A percentile compares a stretch with the other conserved stretches of the same genome.
Conservation (phyloP, 1,140 invertebrate genomes). For the Diuraphis noxia region DNA sequence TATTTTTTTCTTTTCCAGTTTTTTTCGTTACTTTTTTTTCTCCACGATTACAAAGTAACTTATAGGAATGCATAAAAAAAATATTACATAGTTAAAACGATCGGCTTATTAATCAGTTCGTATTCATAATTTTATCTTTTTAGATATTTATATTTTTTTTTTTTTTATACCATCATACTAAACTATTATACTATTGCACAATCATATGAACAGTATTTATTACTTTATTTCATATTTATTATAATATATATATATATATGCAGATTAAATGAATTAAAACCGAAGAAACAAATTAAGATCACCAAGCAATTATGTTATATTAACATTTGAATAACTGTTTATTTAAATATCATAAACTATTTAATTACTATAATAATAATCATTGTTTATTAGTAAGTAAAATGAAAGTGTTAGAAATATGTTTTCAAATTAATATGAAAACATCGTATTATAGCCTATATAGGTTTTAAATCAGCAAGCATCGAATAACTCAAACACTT, state of each 20-base stretch:
- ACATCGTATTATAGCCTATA: not conserved
- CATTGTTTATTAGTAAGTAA: too few species aligned
- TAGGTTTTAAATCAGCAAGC: not conserved
- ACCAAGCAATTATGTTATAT: not conserved
- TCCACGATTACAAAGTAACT: not conserved
- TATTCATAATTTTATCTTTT: not conserved
- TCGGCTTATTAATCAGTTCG: not conserved
- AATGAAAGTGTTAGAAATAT: not conserved
- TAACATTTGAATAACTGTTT: not conserved
- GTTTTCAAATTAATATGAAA: not conserved
- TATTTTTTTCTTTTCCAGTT: not conserved
- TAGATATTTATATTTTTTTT: too few species aligned
- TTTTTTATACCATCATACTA: too few species aligned
- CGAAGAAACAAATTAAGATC: not conserved
- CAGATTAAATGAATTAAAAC: not conserved
- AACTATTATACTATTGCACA: not conserved
- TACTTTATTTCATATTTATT: not conserved
- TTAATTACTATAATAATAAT: too few species aligned
- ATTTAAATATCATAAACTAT: not conserved
- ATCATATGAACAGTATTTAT: not conserved
- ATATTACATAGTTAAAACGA: not conserved
- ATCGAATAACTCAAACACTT: not conserved
- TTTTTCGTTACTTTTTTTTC: not conserved
- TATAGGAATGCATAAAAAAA: slow-evolving; percentile 1
- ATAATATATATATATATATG: not conserved